phyloP scores from a whole-genome alignment of 2,113 vertebrate species.

The Sorex araneus region DNA sequence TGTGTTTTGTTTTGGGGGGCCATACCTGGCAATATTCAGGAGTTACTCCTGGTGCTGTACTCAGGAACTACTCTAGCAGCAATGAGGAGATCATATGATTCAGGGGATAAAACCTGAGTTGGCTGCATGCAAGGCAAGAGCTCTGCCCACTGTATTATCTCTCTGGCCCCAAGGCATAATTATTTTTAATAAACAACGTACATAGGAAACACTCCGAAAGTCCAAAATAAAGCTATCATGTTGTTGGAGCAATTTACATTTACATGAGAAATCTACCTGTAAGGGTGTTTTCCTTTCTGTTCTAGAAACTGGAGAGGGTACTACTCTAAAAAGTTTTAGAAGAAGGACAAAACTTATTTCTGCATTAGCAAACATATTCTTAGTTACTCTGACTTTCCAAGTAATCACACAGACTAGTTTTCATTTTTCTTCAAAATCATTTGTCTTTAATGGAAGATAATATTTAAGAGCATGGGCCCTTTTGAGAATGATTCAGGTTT shows the following conservation, averaged over 20 bases:
- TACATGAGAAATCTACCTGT: neutral
- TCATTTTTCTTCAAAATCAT: neutral
- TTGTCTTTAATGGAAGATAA: neutral
- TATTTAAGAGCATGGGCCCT: neutral
- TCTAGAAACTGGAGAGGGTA: neutral
- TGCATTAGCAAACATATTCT: neutral
- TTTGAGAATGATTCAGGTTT: neutral
- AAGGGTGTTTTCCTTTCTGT: neutral
- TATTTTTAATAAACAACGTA: neutral
- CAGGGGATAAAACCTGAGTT: too few relatives aligned
- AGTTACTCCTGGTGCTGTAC: too few relatives aligned
- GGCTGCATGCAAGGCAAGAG: too few relatives aligned
- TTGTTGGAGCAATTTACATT: neutral
- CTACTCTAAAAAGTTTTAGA: neutral
- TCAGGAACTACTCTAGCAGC: too few relatives aligned
- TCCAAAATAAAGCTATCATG: neutral
- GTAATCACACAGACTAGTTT: neutral
- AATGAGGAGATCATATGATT: too few relatives aligned
- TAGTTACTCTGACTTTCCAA: neutral
- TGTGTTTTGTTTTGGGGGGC: too few relatives aligned
- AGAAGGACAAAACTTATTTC: neutral
- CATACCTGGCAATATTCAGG: too few relatives aligned
- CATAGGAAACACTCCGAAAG: neutral
- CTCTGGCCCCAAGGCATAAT: neutral
- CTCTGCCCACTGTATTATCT: too few relatives aligned